Conservation (phyloP, 2,797 vertebrate species). For the Etheostoma nigrum region DNA sequence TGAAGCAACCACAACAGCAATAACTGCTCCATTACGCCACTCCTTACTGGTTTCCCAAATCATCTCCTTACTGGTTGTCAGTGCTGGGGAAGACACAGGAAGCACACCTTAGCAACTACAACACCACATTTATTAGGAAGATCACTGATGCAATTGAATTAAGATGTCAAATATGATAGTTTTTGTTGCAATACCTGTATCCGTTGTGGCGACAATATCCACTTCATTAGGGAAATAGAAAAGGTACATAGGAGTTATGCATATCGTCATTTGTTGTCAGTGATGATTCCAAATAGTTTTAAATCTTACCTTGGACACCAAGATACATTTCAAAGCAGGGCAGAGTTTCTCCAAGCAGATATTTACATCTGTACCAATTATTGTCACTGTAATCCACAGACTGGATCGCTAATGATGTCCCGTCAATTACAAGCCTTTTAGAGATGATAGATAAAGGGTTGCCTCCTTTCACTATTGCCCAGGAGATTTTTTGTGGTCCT, state of each 20-base stretch:
- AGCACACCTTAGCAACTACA: background rate
- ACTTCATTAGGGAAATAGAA: constrained; percentile 12
- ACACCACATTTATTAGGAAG: background rate
- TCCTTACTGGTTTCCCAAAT: accelerated
- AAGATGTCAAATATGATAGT: background rate
- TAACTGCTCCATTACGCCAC: background rate
- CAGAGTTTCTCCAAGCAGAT: constrained; percentile 6
- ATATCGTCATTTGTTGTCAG: background rate
- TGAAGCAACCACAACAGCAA: background rate
- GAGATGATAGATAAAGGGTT: background rate
- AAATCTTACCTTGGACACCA: constrained; percentile 55
- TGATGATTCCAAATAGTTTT: background rate
- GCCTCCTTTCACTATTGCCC: constrained; percentile 42
- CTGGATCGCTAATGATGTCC: constrained; percentile 29
- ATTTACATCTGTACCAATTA: constrained; percentile 68
- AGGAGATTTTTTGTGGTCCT: constrained; percentile 25
- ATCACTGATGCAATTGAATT: background rate
- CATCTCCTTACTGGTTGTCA: background rate
- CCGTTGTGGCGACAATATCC: background rate
- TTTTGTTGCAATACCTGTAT: constrained; percentile 2
- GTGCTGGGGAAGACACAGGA: constrained; percentile 8
- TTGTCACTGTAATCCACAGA: constrained; percentile 21
- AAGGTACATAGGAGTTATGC: background rate
- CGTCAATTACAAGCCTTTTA: background rate
- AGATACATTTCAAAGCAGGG: constrained; percentile 59